Percentiles rank a stretch among this genome's conserved stretches.
Conservation (phyloP, 2,888 invertebrate genomes). For the Diachrysia chrysitis region DNA sequence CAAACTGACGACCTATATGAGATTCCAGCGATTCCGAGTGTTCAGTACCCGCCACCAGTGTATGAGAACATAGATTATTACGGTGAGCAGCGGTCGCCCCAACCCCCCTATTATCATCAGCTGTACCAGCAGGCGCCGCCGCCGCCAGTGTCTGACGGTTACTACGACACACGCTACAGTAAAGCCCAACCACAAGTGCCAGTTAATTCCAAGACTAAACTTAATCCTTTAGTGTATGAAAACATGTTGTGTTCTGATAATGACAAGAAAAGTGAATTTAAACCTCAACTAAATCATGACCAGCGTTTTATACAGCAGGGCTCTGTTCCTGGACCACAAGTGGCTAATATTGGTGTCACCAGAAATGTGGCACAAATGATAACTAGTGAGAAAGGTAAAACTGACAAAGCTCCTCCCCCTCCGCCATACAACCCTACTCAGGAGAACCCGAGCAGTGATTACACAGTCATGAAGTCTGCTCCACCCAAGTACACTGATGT, state of each 20-base stretch:
- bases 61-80: constrained; percentile 96
- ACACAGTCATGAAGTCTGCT: constrained; percentile 86
- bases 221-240: constrained; percentile 84
- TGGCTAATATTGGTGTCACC: constrained; percentile 76
- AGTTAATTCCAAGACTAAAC: constrained; percentile 84
- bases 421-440: constrained; percentile 77
- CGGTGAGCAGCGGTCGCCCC: constrained; percentile 88
- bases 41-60: constrained; percentile 86
- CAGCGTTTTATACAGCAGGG: constrained; percentile 82
- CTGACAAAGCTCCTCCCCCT: constrained; percentile 87
- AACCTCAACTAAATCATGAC: constrained; percentile 74
- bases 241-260: constrained; percentile 84
- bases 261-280: constrained; percentile 82
- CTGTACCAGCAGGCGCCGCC: constrained; percentile 83
- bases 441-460: constrained; percentile 81
- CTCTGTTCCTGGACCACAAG: constrained; percentile 83
- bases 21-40: constrained; percentile 81
- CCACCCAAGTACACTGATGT: constrained; percentile 86
- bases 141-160: constrained; percentile 82
- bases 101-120: constrained; percentile 91
- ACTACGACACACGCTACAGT: constrained; percentile 89
- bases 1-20: constrained; percentile 85
- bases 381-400: constrained; percentile 84
- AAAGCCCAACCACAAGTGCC: constrained; percentile 96
- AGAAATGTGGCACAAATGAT: constrained; percentile 74